Percentiles rank a stretch among this genome's conserved stretches.
phyloP scores from a whole-genome alignment of 1,140 invertebrate species.

The Orussus abietinus region DNA sequence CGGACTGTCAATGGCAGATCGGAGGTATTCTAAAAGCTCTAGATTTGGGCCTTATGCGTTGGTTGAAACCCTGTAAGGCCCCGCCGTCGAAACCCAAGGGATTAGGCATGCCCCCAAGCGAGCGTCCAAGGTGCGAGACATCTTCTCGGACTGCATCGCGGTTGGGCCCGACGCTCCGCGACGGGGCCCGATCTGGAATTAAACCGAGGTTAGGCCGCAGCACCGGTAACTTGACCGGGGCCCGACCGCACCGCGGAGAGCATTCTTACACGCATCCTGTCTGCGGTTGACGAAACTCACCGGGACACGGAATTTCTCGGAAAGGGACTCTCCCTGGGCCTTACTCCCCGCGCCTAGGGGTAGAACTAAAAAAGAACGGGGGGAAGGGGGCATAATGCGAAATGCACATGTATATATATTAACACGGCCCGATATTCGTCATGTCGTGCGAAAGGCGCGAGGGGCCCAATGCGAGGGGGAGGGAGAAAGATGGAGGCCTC shows the following conservation, averaged over 20 bases:
- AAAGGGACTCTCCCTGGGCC: constrained; percentile 18
- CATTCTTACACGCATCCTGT: constrained; percentile 52
- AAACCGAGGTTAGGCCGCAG: constrained; percentile 39
- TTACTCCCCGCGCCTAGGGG: neutral
- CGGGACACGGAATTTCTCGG: constrained; percentile 49
- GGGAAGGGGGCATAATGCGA: too few species aligned
- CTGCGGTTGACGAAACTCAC: constrained; percentile 52
- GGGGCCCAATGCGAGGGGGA: neutral
- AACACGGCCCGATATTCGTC: constrained; percentile 8
- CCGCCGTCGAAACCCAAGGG: too few species aligned
- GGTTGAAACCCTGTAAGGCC: too few species aligned
- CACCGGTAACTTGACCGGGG: constrained; percentile 45
- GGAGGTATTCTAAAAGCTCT: too few species aligned
- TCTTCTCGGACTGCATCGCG: constrained; percentile 10
- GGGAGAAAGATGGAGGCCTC: constrained; percentile 18
- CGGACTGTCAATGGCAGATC: too few species aligned
- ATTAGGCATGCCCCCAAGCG: too few species aligned
- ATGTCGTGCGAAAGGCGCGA: constrained; percentile 2
- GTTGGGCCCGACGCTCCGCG: neutral
- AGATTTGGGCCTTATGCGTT: too few species aligned
- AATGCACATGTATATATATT: too few species aligned
- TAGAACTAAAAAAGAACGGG: too few species aligned
- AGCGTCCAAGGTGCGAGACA: too few species aligned
- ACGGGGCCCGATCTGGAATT: constrained; percentile 37
- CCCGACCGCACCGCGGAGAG: constrained; percentile 29